Evolutionary conservation across 2,888 invertebrate species (phyloP).

Genomic region (Drosophila peninsularis): DNA sequence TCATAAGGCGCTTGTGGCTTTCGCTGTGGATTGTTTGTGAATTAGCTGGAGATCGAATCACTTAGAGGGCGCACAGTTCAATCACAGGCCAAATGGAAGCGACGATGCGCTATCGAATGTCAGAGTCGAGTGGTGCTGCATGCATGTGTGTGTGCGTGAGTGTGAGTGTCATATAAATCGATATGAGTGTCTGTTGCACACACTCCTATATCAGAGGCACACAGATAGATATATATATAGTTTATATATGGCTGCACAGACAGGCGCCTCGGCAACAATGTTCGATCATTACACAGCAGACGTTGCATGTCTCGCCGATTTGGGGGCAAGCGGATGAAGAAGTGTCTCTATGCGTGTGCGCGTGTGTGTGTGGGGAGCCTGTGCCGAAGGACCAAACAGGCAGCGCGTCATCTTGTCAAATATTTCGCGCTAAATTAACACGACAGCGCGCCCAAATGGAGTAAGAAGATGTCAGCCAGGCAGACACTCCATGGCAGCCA

Average conservation of each 20-base stretch:
- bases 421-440: conserved; percentile 79
- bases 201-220: conserved; percentile 13
- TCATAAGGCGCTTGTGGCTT: conserved; percentile 55
- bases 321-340: conserved; percentile 5
- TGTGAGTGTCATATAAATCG: conserved; percentile 68
- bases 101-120: conserved; percentile 54
- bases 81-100: conserved; percentile 29
- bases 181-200: conserved; percentile 72
- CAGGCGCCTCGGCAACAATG: conserved; percentile 34
- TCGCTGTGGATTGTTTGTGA: conserved; percentile 65
- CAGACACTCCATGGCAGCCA: conserved; percentile 46
- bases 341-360: conserved; percentile 2
- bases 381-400: conserved; percentile 38
- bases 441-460: conserved; percentile 78
- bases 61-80: conserved; percentile 66
- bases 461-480: conserved; percentile 74
- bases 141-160: conserved; percentile 19
- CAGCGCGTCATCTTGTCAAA: conserved; percentile 77
- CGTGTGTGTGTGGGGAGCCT: conserved; percentile 11
- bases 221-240: background rate
- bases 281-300: conserved; percentile 71
- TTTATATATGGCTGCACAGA: conserved; percentile 21
- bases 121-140: conserved; percentile 28
- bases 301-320: conserved; percentile 59
- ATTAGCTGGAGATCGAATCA: conserved; percentile 73